Conservation (phyloP, 2,113 vertebrate genomes). For the Coreoperca whiteheadi region DNA sequence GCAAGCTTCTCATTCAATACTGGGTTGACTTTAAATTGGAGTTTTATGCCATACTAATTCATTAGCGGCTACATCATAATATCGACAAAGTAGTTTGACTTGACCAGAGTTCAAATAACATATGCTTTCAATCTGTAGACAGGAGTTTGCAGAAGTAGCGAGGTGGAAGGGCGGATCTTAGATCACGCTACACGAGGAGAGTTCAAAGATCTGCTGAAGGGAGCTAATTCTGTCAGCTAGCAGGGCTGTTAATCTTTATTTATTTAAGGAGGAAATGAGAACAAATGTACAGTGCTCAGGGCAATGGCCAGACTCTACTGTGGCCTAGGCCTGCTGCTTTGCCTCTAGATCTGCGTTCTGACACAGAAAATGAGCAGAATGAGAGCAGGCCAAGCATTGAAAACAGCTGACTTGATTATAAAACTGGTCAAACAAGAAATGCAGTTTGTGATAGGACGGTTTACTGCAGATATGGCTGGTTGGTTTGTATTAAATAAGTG, state of each 20-base stretch:
- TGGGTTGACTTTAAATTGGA: not conserved
- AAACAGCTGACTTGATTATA: not conserved
- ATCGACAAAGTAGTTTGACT: not conserved
- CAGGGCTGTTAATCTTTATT: constrained; percentile 72
- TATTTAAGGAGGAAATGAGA: constrained; percentile 77
- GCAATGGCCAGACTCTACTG: constrained; percentile 49
- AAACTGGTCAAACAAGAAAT: not conserved
- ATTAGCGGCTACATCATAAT: constrained; percentile 34
- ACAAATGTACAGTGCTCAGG: constrained; percentile 60
- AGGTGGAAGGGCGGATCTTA: not conserved
- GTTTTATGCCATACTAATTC: constrained; percentile 1
- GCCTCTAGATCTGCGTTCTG: constrained; percentile 21
- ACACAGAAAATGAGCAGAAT: constrained; percentile 29
- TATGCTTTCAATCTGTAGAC: not conserved
- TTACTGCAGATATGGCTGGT: not conserved
- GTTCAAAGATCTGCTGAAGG: constrained; percentile 61
- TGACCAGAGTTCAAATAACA: not conserved
- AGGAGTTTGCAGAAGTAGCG: not conserved
- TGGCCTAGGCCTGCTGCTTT: constrained; percentile 37
- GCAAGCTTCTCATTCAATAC: constrained; percentile 8
- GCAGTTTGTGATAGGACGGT: not conserved
- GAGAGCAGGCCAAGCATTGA: not conserved
- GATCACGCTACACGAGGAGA: not conserved
- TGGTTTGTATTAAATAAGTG: not conserved
- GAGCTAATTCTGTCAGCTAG: constrained; percentile 45